A percentile compares a stretch with the other conserved stretches of the same genome.
Conservation (phyloP, 2,888 invertebrate genomes). For the Dryobotodes eremita region DNA sequence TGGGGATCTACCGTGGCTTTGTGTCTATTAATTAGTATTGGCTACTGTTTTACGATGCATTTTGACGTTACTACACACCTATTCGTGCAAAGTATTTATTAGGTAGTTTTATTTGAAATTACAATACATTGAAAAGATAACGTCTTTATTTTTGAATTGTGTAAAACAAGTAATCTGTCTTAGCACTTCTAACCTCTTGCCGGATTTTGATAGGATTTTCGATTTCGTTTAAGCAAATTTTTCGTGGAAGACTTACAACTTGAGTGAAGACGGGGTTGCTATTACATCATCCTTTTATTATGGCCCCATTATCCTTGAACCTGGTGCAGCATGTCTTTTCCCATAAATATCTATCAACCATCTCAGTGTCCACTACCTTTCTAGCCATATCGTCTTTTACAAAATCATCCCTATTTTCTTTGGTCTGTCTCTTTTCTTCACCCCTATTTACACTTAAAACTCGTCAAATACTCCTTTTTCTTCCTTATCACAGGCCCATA, state of each 20-base stretch:
- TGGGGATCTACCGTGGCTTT: conserved; percentile 9
- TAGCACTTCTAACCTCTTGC: background rate
- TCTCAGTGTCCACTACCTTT: too few species aligned
- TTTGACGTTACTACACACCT: background rate
- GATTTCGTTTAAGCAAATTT: background rate
- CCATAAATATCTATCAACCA: background rate
- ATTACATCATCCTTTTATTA: background rate
- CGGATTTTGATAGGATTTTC: background rate
- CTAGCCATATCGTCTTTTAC: background rate
- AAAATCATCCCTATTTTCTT: background rate
- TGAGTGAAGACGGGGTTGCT: background rate
- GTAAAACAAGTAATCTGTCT: background rate
- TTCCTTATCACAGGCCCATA: too few species aligned
- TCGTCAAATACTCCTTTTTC: background rate
- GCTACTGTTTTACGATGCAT: conserved; percentile 16
- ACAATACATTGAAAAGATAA: background rate
- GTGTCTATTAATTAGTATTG: conserved; percentile 9
- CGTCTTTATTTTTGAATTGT: background rate
- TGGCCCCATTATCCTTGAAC: background rate
- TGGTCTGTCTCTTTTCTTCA: background rate
- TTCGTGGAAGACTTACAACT: too few species aligned
- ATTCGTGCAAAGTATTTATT: background rate
- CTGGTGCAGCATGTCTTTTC: background rate
- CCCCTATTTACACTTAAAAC: background rate
- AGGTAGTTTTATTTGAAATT: background rate